phyloP scores from a whole-genome alignment of 2,888 invertebrate genomes.

The Gonocerus acuteangulatus region DNA sequence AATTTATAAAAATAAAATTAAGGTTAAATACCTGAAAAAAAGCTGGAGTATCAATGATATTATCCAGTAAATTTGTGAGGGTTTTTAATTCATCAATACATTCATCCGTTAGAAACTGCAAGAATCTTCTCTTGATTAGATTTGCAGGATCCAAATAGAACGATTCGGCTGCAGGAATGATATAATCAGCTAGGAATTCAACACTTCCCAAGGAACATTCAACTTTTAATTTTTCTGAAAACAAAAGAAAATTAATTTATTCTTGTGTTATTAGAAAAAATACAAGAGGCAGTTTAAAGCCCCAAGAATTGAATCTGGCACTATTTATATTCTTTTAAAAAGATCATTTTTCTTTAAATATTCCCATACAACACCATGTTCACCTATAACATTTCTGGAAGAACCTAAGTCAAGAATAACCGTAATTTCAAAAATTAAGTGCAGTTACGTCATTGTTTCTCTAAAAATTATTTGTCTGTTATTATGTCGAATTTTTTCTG shows the following conservation, averaged over 20 bases:
- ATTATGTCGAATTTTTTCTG: no score
- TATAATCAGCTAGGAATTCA: slow-evolving; percentile 58
- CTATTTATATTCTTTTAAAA: no score
- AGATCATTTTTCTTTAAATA: no score
- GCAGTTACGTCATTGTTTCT: no score
- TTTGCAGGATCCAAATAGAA: slow-evolving; percentile 47
- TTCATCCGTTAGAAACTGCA: slow-evolving; percentile 49
- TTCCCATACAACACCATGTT: no score
- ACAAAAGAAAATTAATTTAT: neutral
- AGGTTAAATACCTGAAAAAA: slow-evolving; percentile 61
- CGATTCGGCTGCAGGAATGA: slow-evolving; percentile 53
- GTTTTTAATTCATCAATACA: slow-evolving; percentile 55
- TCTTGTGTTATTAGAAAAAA: neutral
- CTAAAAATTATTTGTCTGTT: no score
- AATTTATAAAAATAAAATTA: no score
- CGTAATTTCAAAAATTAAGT: no score
- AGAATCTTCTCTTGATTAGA: slow-evolving; percentile 47
- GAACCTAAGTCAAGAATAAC: no score
- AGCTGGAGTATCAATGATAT: slow-evolving; percentile 61
- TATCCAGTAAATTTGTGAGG: slow-evolving; percentile 53
- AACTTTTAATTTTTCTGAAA: slow-evolving; percentile 53
- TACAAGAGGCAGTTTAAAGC: no score
- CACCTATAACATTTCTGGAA: no score
- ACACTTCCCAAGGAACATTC: slow-evolving; percentile 58
- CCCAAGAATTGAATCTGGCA: no score